Base-by-base conservation (phyloP, 23 tunicate genomes). In the Clavelina lepadiformis region DNA sequence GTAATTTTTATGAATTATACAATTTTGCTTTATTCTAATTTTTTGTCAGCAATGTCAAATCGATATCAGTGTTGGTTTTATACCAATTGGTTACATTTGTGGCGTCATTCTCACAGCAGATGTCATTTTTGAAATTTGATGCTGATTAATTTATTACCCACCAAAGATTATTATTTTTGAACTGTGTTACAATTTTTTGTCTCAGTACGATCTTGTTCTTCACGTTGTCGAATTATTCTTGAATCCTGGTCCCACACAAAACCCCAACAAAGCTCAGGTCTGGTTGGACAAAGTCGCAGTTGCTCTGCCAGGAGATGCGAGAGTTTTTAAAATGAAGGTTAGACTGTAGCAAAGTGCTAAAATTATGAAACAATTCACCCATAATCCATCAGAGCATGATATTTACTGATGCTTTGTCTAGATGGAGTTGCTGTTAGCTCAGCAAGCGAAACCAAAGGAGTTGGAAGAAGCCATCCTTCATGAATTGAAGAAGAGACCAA, bases 251-350 rank as follows among this genome's bases (percentile, higher is more conserved):
- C 82, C 86, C 11, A 55, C 87, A 20, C 87, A 82, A 47, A 89
- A 82, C 58, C 69, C 76, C 24, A 75, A 54, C 31, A 68, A 71
- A 69, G 91, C 97, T 27, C 76, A 81, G 51, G 74, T 89, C 34
- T 89, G 97, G 97, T 65, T 89, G 41, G 85, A 81, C 71, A 89
- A 76, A 64, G 83, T 80, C 27, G 65, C 89, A 28, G 80, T 57
- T 22, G 69, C 83, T 2, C 32, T 76, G 24, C 97, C 80, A 7
- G 79, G 79, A 23, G 60, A 76, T 29, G 71, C 83, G 5, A 64
- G 31, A 22, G 82, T 89, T 45, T 89, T 83, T 56, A 76, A 81
- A 46, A 33, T 82, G 38, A 89, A 89, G 75, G 97, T 88, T 60
- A 44, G 13, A 26, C 5, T 53, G 22, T n/a, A 18, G n/a, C 22